Evolutionary conservation across 1,140 invertebrate species (phyloP), one percentile per base, ranked within the genome.

Genomic region (Bombus confusus): DNA sequence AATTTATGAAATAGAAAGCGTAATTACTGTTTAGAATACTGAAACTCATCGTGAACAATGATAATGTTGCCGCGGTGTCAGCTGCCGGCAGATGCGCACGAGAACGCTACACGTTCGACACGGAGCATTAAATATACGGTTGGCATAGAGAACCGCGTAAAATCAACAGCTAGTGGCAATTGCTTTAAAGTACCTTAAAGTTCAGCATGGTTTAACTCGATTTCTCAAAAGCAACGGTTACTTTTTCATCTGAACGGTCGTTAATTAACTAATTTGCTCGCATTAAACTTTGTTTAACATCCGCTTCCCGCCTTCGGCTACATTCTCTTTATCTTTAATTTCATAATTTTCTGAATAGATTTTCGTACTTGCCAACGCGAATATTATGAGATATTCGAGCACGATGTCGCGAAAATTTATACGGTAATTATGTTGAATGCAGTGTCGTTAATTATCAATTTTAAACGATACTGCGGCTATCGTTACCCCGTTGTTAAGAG

Each of bases 71-170:
- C 62, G 72, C 57, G 37, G 15, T 41, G 62, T 83, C 68, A 69
- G 59, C 31, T 81, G 37, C 39, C 9, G 39, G 64, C 41, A 41
- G 59, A 88, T 74, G 76, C n/a, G n/a, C 25, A 57, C 22, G 76
- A 72, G 75, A 69, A 64, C 66, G 83, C 82, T 86, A 43, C 71
- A 86, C 72, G 80, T 89, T 87, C 87, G 74, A 85, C 64, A 39
- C 39, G 69, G 47, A n/a, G 71, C 81, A 82, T 90, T 87, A 78
- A 90, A 90, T 85, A 89, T 89, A 89, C 85, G 41, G 66, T 64
- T 31, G 25, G 12, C 81, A 52, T 66, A 62, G 62, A 39, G 34
- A 62, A 57, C 66, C 64, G 69, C 31, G 57, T 64, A 89, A 89
- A 90, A 89, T 87, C 86, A 90, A 90, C 88, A 89, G 8, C n/a